Base-by-base conservation (phyloP, 2,113 vertebrate genomes). In the Neodon shergylaensis region DNA sequence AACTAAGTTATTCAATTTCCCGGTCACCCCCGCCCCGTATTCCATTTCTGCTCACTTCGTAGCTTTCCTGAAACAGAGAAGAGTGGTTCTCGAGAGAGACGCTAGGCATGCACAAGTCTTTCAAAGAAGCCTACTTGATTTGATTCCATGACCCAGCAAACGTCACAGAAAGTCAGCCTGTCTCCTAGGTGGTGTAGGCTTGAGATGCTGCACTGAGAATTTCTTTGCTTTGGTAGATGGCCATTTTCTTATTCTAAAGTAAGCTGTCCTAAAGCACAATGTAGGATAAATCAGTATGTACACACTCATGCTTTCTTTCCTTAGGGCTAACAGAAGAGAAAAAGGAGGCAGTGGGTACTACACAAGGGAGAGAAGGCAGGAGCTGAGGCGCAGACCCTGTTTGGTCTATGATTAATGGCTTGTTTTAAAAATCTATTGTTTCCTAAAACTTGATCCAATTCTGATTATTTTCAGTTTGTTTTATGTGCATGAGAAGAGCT, bases 1-100 rank as follows among this genome's bases (percentile, higher is more conserved):
- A 91, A 77, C 96, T 90, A 97, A 97, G 97, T 94, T 97, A 97
- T 98, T 97, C 96, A 9, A 95, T 96, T 96, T 97, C 95, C 97
- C n/a, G 9, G 6, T 9, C 26, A 42, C 31, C 85, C 96, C 28
- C 1, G 26, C 58, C 9, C 96, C 94, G 3, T 66, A 33, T 94
- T 91, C 94, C 93, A 92, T 95, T 93, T 93, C 90, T 94, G 90
- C 84, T 97, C 96, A 95, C 96, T 97, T 95, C 95, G 86, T 68
- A 98, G 96, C 95, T 98, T 97, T 97, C 95, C 88, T 73, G 96
- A 96, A 76, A 90, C 61, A 90, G 61, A 77, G 36, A 39, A 61
- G 65, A 92, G 31, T 17, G 36, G 17, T 49, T 90, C 52, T 68
- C 90, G 73, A 93, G 88, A 88, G 78, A 33, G 85, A 66, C 54